phyloP scores from a whole-genome alignment of 2,888 invertebrate genomes.

The Anagyrus pseudococci region DNA sequence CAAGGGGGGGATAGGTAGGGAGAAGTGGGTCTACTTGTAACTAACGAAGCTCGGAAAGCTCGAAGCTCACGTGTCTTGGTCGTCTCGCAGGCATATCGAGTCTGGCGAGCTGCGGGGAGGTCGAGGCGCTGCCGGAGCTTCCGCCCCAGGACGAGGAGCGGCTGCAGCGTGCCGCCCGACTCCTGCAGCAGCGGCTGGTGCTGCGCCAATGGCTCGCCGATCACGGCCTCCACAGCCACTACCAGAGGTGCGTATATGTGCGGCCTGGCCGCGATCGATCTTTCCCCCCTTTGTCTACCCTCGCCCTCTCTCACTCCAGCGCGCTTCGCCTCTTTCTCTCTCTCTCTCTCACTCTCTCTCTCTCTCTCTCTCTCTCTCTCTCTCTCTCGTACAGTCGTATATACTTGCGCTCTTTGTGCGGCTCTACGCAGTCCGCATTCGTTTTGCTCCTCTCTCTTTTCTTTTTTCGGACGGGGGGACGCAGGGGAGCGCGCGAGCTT shows the following conservation, averaged over 20 bases:
- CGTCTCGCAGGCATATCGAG: constrained; percentile 77
- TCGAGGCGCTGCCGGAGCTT: constrained; percentile 81
- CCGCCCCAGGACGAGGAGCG: constrained; percentile 85
- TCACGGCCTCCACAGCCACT: constrained; percentile 75
- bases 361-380: neutral
- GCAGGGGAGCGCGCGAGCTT: too few relatives aligned
- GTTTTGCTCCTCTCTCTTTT: too few relatives aligned
- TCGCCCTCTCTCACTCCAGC: neutral
- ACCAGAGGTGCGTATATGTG: constrained; percentile 66
- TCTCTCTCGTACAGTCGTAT: too few relatives aligned
- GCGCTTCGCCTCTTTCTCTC: too few relatives aligned
- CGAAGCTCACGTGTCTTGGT: neutral
- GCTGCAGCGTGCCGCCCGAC: constrained; percentile 79
- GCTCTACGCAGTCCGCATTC: too few relatives aligned
- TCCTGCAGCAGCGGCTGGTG: constrained; percentile 83
- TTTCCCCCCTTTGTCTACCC: too few relatives aligned
- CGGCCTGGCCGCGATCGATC: too few relatives aligned
- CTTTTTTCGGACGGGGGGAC: too few relatives aligned
- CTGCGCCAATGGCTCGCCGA: constrained; percentile 85
- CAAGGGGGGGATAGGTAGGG: too few relatives aligned
- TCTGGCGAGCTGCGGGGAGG: constrained; percentile 79
- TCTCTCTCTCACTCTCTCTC: neutral
- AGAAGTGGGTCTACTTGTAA: too few relatives aligned
- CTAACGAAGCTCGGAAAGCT: too few relatives aligned
- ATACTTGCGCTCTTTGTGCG: too few relatives aligned